Evolutionary conservation across 1,140 invertebrate species (phyloP).

Genomic region (Ceratina australensis): DNA sequence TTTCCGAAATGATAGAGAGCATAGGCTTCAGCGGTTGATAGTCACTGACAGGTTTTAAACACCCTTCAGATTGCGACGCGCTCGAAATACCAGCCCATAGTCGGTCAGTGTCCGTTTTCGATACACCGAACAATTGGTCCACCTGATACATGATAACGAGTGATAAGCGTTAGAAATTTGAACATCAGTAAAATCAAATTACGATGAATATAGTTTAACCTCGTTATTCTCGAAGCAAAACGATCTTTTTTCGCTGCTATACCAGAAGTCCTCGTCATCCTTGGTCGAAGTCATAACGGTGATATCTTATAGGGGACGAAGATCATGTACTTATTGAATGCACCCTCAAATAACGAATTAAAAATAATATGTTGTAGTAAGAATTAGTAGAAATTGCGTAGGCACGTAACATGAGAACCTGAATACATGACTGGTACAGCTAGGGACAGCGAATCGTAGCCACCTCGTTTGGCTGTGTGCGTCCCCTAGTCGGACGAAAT

Average conservation of each 20-base stretch:
- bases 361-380: not conserved
- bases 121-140: constrained; percentile 71
- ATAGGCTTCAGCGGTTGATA: constrained; percentile 72
- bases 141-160: constrained; percentile 47
- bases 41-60: constrained; percentile 62
- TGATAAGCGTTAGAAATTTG: not conserved
- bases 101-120: constrained; percentile 69
- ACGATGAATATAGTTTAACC: constrained; percentile 52
- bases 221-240: constrained; percentile 74
- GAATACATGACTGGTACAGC: too few species aligned
- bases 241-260: constrained; percentile 68
- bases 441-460: too few species aligned
- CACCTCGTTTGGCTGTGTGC: too few species aligned
- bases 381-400: too few species aligned
- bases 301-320: not conserved
- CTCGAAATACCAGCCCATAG: constrained; percentile 69
- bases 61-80: constrained; percentile 63
- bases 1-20: constrained; percentile 74
- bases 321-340: not conserved
- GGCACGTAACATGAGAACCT: too few species aligned
- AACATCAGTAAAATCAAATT: not conserved
- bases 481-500: too few species aligned
- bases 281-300: constrained; percentile 59
- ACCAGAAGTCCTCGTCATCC: constrained; percentile 72
- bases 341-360: not conserved